A percentile compares a stretch with the other conserved stretches of the same genome.
Evolutionary conservation across 2,113 vertebrate species (phyloP).

Genomic region (Lates calcarifer): DNA sequence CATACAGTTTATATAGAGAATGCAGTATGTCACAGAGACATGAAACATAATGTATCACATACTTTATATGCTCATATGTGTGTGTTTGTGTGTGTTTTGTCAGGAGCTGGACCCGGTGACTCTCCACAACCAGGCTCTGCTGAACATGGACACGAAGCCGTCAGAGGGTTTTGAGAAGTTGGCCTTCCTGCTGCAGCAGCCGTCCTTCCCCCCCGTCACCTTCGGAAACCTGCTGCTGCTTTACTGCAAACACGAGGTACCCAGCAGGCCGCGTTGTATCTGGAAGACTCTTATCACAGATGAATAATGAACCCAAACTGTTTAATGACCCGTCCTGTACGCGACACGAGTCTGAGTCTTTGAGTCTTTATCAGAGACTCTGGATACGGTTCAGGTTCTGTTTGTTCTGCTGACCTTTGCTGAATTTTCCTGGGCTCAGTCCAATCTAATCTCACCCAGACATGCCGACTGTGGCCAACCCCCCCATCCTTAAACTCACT

Average conservation of each 20-base stretch:
- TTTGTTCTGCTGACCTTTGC: too few species aligned
- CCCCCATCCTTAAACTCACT: too few species aligned
- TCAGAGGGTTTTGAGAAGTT: constrained; percentile 96
- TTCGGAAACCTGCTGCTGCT: constrained; percentile 96
- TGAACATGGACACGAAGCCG: constrained; percentile 95
- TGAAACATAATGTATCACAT: background rate
- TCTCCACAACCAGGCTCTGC: constrained; percentile 94
- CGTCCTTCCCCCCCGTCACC: constrained; percentile 92
- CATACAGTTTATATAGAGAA: background rate
- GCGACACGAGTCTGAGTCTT: too few species aligned
- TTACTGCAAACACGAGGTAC: constrained; percentile 91
- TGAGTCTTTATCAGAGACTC: too few species aligned
- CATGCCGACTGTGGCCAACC: too few species aligned
- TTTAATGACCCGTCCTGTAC: too few species aligned
- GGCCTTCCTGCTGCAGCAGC: constrained; percentile 95
- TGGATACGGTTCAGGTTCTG: too few species aligned
- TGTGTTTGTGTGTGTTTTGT: background rate
- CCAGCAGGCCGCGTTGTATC: background rate
- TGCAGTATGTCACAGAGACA: background rate
- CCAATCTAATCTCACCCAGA: too few species aligned
- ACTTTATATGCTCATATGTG: background rate
- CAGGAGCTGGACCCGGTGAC: constrained; percentile 95
- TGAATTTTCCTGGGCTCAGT: too few species aligned
- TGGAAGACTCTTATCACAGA: too few species aligned
- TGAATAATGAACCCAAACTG: too few species aligned